These are phyloP conservation scores for Mya arenaria DNA, from an alignment of 1,140 invertebrate species.

Conservation along the genomic window DNA sequence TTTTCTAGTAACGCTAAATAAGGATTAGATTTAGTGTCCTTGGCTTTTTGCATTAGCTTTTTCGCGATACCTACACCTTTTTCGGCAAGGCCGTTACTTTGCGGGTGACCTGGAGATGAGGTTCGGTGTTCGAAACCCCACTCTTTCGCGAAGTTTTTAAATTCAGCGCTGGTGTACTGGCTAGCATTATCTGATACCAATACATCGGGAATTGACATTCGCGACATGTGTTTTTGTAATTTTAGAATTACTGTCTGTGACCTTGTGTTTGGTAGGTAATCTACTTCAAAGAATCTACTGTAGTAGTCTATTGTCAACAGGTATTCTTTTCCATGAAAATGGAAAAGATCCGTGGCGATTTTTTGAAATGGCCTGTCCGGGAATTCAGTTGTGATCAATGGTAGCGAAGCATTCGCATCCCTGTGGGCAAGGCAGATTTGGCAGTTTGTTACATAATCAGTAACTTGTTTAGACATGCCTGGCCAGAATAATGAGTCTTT, in stretches of 20 bases:
- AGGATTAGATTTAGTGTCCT: conserved; percentile 27
- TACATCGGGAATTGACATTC: conserved; percentile 52
- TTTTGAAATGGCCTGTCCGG: conserved; percentile 60
- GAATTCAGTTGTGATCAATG: conserved; percentile 41
- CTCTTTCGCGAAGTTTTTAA: conserved; percentile 42
- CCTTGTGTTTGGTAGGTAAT: conserved; percentile 26
- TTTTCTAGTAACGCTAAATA: conserved; percentile 55
- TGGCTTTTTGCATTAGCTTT: conserved; percentile 31
- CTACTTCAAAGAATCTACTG: conserved; percentile 59
- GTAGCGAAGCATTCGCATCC: conserved; percentile 22
- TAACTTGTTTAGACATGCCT: too few relatives aligned
- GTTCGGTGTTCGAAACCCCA: conserved; percentile 53
- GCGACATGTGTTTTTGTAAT: conserved; percentile 43
- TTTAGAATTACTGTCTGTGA: conserved; percentile 44
- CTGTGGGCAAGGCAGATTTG: conserved; percentile 26
- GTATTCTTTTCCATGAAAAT: conserved; percentile 51
- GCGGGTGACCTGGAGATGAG: conserved; percentile 33
- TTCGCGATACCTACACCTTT: conserved; percentile 53
- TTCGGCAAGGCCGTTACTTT: conserved; percentile 52
- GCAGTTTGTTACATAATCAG: conserved; percentile 54
- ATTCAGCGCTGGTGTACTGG: conserved; percentile 42
- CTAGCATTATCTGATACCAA: conserved; percentile 59
- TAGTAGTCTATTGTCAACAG: conserved; percentile 60
- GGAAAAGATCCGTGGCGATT: conserved; percentile 59
- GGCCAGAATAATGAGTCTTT: conserved; percentile 60